Conservation (phyloP, 2,797 vertebrate species). For the Hafferia zeledoni region DNA sequence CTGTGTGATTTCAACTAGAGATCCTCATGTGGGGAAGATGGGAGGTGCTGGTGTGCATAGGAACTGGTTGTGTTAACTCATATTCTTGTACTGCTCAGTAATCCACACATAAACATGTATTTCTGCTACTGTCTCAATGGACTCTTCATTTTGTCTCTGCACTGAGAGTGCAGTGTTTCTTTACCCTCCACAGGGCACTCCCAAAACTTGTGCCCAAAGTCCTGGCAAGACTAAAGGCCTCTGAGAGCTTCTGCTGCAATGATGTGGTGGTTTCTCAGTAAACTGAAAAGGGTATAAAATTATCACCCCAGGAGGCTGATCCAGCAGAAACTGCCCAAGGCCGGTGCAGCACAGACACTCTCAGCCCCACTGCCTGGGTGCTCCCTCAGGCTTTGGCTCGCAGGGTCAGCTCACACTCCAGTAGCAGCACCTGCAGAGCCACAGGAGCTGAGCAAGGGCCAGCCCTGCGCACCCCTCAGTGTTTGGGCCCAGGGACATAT, state of each 20-base stretch:
- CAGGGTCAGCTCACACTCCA: neutral
- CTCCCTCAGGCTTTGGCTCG: neutral
- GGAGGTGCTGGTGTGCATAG: neutral
- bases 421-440: neutral
- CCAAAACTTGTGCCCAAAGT: neutral
- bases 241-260: neutral
- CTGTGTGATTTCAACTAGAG: neutral
- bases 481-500: too few species aligned
- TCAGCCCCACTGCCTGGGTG: accelerated
- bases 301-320: neutral
- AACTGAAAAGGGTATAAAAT: neutral
- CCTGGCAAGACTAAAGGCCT: neutral
- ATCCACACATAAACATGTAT: conserved; percentile 49
- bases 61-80: neutral
- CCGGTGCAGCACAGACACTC: accelerated
- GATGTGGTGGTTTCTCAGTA: neutral
- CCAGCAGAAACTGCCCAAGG: neutral
- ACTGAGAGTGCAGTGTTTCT: neutral
- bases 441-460: neutral
- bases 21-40: neutral
- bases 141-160: neutral
- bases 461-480: neutral
- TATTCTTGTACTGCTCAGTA: conserved; percentile 39
- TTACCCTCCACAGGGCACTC: neutral
- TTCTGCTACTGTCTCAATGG: neutral